Percentiles rank a stretch among this genome's conserved stretches.
Conservation (phyloP, 2,797 vertebrate genomes). For the Myripristis murdjan region DNA sequence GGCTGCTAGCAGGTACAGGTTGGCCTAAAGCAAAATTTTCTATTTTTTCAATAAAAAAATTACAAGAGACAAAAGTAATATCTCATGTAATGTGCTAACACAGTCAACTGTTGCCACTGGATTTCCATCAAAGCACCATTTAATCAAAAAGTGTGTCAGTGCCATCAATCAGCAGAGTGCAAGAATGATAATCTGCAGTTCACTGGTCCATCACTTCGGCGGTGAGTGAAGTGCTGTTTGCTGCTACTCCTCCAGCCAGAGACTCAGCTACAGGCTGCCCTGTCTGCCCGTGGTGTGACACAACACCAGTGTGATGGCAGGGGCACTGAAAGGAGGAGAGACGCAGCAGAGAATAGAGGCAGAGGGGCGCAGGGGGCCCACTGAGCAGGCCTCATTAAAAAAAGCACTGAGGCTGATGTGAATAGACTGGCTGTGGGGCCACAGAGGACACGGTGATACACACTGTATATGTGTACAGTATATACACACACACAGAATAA, state of each 20-base stretch:
- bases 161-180: conserved; percentile 2
- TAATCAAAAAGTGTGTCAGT: conserved; percentile 3
- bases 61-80: too few species aligned
- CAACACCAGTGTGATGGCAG: not conserved
- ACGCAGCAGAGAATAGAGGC: conserved; percentile 8
- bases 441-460: conserved; percentile 5
- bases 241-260: conserved; percentile 5
- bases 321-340: conserved; percentile 13
- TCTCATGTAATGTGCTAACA: too few species aligned
- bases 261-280: conserved; percentile 12
- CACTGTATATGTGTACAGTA: not conserved
- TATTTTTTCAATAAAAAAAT: too few species aligned
- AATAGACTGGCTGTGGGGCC: conserved; percentile 43
- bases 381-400: conserved; percentile 44
- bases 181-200: conserved; percentile 1
- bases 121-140: not conserved
- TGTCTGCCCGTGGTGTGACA: not conserved
- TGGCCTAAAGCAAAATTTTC: not conserved
- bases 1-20: not conserved
- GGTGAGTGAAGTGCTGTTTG: conserved; percentile 1
- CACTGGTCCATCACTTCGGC: not conserved
- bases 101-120: too few species aligned
- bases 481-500: conserved; percentile 3
- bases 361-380: not conserved
- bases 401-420: conserved; percentile 53